Base-by-base conservation (phyloP, 1,140 invertebrate species). In the Cherax destructor region DNA sequence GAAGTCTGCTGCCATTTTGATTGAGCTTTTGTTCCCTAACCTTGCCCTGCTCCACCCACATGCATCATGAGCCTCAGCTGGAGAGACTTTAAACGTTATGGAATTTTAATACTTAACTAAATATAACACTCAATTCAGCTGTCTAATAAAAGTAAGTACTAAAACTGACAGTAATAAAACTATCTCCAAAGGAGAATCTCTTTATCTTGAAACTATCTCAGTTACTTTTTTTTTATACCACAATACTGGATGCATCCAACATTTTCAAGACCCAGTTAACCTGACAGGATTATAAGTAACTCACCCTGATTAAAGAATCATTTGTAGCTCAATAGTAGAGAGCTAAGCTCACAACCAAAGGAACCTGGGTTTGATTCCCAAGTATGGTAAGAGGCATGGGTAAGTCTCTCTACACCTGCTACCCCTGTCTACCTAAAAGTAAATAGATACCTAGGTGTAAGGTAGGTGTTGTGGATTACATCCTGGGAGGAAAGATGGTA, bases 1-100 rank as follows among this genome's bases (percentile, higher is more conserved):
- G 21, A 30, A 24, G 61, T 74, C 24, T 24, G 69, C 69, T 74
- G 69, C 69, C 69, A 74, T 74, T 74, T 74, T 74, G n/a, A 74
- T 30, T 74, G 69, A 74, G 24, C 69, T 65, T 21, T 65, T 65
- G 21, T 65, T 6, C 69, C 69, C 6, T 21, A 9, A n/a, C 69
- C 24, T 30, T 74, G n/a, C 69, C 69, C 69, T 74, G 9, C 6
- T 30, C 24, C n/a, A 74, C 30, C 24, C 69, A 74, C 21, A 65
- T 65, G 11, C 21, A 6, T 65, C 21, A 65, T 65, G 61, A 65
- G 5, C 61, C 61, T 65, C 61, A 65, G 13, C 61, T 18, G 21
- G 18, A 65, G 61, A 65, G 61, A 65, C 61, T 65, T 65, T 18
- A 65, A 21, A 59, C 9, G 21, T 21, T 18, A 65, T 65, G 61